These are phyloP conservation scores for Sinelater perroti DNA, from an alignment of 2,888 invertebrate genomes.

Conservation along the genomic window DNA sequence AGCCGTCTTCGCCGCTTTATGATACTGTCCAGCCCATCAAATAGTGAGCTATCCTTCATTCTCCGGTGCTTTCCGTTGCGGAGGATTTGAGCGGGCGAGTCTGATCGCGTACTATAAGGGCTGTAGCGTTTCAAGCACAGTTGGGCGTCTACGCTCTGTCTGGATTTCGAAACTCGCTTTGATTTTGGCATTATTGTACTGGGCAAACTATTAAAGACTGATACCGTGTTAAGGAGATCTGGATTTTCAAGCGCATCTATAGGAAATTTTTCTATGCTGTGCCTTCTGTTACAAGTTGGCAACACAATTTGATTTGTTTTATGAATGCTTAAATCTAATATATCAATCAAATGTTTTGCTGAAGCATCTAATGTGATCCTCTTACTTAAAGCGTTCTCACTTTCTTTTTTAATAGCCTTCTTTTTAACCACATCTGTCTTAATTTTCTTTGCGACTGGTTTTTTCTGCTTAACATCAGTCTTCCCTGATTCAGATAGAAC, in stretches of 20 bases:
- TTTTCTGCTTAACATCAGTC: conserved; percentile 43
- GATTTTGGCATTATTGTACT: conserved; percentile 54
- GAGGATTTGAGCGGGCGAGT: conserved; percentile 67
- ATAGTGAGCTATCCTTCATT: conserved; percentile 65
- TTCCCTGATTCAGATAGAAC: conserved; percentile 47
- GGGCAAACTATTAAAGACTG: conserved; percentile 51
- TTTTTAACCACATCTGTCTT: conserved; percentile 50
- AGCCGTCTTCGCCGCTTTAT: conserved; percentile 63
- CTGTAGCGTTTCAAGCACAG: conserved; percentile 53
- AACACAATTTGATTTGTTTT: conserved; percentile 48
- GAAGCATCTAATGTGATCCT: conserved; percentile 48
- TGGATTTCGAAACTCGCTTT: conserved; percentile 49
- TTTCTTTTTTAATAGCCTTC: conserved; percentile 53
- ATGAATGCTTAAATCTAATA: conserved; percentile 56
- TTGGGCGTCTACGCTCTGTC: conserved; percentile 50
- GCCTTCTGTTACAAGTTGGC: conserved; percentile 51
- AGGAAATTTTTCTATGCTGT: conserved; percentile 59
- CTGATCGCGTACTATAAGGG: conserved; percentile 70
- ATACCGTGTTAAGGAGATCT: conserved; percentile 31
- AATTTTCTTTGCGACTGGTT: conserved; percentile 43
- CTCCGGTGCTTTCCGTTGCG: conserved; percentile 74
- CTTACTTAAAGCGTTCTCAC: conserved; percentile 53
- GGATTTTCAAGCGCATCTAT: conserved; percentile 45
- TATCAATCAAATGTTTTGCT: conserved; percentile 57
- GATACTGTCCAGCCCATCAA: conserved; percentile 67